Conservation (phyloP, 1,140 invertebrate genomes). For the Anastrepha ludens region DNA sequence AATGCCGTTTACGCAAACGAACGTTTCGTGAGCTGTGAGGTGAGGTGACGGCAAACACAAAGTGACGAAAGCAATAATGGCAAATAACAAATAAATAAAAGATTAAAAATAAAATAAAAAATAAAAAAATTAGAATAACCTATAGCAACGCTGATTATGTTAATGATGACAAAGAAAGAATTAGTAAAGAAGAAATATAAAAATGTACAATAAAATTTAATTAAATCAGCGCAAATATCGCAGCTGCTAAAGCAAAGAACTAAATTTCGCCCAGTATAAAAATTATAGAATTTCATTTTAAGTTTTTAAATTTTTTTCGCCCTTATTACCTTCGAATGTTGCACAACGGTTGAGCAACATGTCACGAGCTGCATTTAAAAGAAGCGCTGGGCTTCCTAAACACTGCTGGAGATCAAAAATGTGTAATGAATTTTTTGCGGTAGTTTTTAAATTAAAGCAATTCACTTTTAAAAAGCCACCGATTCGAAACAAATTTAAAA, state of each 20-base stretch:
- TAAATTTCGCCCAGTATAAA: not conserved
- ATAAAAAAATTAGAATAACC: not conserved
- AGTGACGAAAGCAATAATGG: conserved; percentile 33
- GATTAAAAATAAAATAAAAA: not conserved
- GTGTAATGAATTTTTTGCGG: not conserved
- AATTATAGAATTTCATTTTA: not conserved
- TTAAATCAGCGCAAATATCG: not conserved
- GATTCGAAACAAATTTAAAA: not conserved
- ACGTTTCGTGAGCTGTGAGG: not conserved
- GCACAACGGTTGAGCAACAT: conserved; percentile 56
- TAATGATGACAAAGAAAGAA: not conserved
- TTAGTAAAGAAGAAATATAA: not conserved
- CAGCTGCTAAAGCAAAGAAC: conserved; percentile 5
- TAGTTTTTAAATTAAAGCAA: not conserved
- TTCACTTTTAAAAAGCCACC: conserved; percentile 28
- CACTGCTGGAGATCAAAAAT: not conserved
- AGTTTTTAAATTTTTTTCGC: not conserved
- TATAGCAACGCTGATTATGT: not conserved
- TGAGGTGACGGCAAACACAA: conserved; percentile 4
- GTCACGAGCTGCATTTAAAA: conserved; percentile 52
- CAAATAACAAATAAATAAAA: conserved; percentile 8
- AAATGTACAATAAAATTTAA: not conserved
- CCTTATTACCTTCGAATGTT: conserved; percentile 53
- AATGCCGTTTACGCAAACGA: not conserved
- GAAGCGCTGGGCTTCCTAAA: conserved; percentile 36